Percentiles rank a stretch among this genome's conserved stretches.
These are phyloP conservation scores for Lithophane ornitopus DNA, from an alignment of 2,888 invertebrate genomes.

Conservation along the genomic window DNA sequence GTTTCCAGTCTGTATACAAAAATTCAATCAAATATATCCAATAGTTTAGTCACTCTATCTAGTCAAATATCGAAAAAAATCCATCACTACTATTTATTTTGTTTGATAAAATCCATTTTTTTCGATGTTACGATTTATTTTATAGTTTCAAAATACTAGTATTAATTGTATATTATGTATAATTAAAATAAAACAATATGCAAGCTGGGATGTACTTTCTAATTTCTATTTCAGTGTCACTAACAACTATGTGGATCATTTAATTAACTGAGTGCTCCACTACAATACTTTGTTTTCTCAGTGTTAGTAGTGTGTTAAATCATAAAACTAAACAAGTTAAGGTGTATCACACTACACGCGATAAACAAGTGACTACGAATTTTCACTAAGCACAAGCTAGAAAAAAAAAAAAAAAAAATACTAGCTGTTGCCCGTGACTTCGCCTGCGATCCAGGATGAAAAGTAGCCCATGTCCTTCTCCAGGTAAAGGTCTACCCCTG, in stretches of 20 bases:
- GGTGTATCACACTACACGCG: neutral
- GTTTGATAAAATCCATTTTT: too few relatives aligned
- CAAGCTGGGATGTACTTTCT: neutral
- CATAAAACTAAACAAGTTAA: conserved; percentile 21
- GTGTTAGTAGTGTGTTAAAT: conserved; percentile 14
- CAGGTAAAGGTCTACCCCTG: too few relatives aligned
- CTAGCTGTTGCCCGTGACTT: too few relatives aligned
- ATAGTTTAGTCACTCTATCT: too few relatives aligned
- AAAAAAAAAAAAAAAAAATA: neutral
- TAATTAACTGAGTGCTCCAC: neutral
- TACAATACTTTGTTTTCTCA: neutral
- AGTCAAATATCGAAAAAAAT: too few relatives aligned
- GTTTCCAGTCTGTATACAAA: neutral
- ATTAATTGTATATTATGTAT: neutral
- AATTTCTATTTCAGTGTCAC: too few relatives aligned
- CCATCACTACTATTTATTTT: too few relatives aligned
- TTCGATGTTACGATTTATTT: too few relatives aligned
- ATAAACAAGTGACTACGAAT: neutral
- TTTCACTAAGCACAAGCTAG: neutral
- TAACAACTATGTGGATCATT: neutral
- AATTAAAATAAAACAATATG: neutral
- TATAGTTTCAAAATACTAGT: too few relatives aligned
- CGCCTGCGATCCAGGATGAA: too few relatives aligned
- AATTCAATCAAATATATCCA: too few relatives aligned
- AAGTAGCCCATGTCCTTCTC: too few relatives aligned